A percentile compares a stretch with the other conserved stretches of the same genome.
Evolutionary conservation across 1,140 invertebrate genomes (phyloP).

Genomic region (Sminthurinus signatus): DNA sequence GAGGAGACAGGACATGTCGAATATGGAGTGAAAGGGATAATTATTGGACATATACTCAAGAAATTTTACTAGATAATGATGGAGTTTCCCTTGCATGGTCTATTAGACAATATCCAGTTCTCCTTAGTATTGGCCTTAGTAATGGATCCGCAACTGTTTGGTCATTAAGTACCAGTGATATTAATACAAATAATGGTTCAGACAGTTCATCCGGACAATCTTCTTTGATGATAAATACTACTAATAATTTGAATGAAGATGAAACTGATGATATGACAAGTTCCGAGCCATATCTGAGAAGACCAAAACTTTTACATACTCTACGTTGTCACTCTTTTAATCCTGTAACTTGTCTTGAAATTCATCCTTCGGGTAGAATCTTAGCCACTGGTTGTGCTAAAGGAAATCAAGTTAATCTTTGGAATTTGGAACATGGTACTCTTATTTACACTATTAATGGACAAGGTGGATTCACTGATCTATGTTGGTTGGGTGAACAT

Average conservation of each 20-base stretch:
- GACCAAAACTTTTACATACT: slow-evolving; percentile 8
- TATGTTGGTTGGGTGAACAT: slow-evolving; percentile 51
- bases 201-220: neutral
- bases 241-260: too few relatives aligned
- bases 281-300: too few relatives aligned
- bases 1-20: slow-evolving; percentile 47
- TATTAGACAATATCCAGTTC: slow-evolving; percentile 43
- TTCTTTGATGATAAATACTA: too few relatives aligned
- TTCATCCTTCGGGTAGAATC: slow-evolving; percentile 52
- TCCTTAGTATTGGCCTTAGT: slow-evolving; percentile 50
- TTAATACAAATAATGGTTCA: neutral
- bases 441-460: slow-evolving; percentile 55
- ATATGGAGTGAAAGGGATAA: slow-evolving; percentile 49
- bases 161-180: slow-evolving; percentile 40
- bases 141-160: slow-evolving; percentile 53
- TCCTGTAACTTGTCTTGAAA: slow-evolving; percentile 50
- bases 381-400: slow-evolving; percentile 50
- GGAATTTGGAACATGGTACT: slow-evolving; percentile 56
- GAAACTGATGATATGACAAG: slow-evolving; percentile 34
- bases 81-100: slow-evolving; percentile 50
- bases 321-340: slow-evolving; percentile 44
- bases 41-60: slow-evolving; percentile 45
- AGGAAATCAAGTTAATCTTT: slow-evolving; percentile 56
- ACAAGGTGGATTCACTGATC: slow-evolving; percentile 49
- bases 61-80: slow-evolving; percentile 46